Conservation (phyloP, 2,113 vertebrate genomes). For the Equus quagga region DNA sequence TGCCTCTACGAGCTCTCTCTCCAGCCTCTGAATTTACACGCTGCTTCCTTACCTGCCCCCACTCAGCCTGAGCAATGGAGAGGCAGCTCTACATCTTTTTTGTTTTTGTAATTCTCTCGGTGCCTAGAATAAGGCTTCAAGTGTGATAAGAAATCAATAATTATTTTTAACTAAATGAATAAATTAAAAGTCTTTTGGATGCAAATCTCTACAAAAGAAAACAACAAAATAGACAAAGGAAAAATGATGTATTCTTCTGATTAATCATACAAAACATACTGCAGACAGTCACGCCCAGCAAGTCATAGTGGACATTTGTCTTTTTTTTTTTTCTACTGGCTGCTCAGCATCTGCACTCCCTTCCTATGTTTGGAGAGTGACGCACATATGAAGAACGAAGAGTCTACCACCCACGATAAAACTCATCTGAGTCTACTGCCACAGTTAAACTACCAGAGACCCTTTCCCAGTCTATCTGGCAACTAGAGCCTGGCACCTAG, state of each 20-base stretch:
- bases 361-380: neutral
- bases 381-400: neutral
- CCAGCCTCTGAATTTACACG: neutral
- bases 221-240: neutral
- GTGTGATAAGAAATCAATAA: neutral
- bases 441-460: neutral
- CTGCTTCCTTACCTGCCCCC: neutral
- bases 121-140: neutral
- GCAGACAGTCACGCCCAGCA: neutral
- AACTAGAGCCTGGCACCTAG: neutral
- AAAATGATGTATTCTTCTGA: neutral
- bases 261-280: neutral
- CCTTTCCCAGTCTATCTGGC: neutral
- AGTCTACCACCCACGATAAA: neutral
- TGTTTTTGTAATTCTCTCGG: neutral
- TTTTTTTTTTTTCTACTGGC: neutral
- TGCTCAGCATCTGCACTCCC: neutral
- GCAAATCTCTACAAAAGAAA: conserved; percentile 3
- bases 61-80: neutral
- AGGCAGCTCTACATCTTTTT: neutral
- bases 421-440: neutral
- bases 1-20: neutral
- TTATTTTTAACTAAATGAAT: conserved; percentile 3
- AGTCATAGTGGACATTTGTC: neutral
- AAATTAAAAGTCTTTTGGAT: neutral